Base-by-base conservation (phyloP, 1,140 invertebrate genomes). In the Calycopis cecrops region DNA sequence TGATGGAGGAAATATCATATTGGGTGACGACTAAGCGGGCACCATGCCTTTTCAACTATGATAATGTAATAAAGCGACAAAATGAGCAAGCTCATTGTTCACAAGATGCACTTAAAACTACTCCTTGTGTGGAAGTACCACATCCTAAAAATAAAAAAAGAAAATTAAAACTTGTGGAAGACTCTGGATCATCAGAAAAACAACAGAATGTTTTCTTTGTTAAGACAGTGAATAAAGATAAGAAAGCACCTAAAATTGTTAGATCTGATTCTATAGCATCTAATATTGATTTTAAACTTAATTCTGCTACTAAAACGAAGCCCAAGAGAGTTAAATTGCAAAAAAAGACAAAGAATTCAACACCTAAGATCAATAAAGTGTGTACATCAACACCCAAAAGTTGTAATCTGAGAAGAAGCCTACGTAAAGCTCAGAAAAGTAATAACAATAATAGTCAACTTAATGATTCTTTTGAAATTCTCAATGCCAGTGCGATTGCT, bases 1-100 rank as follows among this genome's bases (percentile, higher is more conserved):
- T 75, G 57, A 82, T 86, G 80, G 80, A 86, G 52, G 80, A 82
- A 60, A 86, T 86, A 67, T 71, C 74, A 3, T 86, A 76, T 55
- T 86, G 83, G 83, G 73, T 86, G 16, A 69, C 70, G 52, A 83
- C 83, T 0, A 79, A 81, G 52, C 61, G 81, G 49, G 81, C 81
- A 10, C 81, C 83, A 1, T 86, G 81, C 68, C 74, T 86, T 38
- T 76, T 75, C 47, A 73, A 77, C 28, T 82, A 79, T 68, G 76
- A 85, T 34, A 79, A 76, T 61, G 59, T 72, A 21, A 65, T 74
- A n/a, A 79, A 79, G 53, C 77, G 72, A 52, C 69, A 75, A 42
- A 62, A 55, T 59, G 72, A 72, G 50, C 61, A 75, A 57, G 71
- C 73, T 1, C 76, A 77, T 12, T 71, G 71, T 60, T 76, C 74